Percentiles rank a stretch among this genome's conserved stretches.
Conservation (phyloP, 2,888 invertebrate genomes). For the Drosophila phalerata region DNA sequence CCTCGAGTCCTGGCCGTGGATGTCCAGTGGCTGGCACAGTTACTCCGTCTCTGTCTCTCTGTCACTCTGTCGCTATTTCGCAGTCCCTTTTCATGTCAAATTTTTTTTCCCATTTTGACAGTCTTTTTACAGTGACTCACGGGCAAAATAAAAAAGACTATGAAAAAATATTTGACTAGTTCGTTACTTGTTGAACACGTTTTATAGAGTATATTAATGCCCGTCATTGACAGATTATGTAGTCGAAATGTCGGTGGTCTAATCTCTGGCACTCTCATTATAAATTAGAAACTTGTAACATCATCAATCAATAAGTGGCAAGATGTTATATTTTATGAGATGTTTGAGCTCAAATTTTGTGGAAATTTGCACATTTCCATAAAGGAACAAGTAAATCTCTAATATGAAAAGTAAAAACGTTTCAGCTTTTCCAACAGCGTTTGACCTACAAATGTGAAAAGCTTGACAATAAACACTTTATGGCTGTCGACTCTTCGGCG, state of each 20-base stretch:
- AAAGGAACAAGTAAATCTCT: not conserved
- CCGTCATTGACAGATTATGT: constrained; percentile 26
- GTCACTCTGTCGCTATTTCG: constrained; percentile 20
- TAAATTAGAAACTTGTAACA: constrained; percentile 8
- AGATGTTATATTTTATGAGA: constrained; percentile 7
- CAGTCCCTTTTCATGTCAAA: constrained; percentile 39
- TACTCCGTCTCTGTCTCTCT: constrained; percentile 14
- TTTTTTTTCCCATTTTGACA: constrained; percentile 1
- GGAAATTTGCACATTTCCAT: not conserved
- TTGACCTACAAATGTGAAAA: constrained; percentile 43
- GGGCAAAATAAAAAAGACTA: not conserved
- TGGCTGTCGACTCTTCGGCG: constrained; percentile 70
- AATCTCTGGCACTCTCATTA: constrained; percentile 13
- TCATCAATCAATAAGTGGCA: constrained; percentile 51
- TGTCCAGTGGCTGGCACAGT: constrained; percentile 14
- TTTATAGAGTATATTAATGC: not conserved
- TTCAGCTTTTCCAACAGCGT: constrained; percentile 14
- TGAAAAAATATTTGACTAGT: constrained; percentile 11
- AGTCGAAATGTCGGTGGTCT: constrained; percentile 13
- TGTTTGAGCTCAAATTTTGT: constrained; percentile 1
- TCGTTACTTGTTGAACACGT: constrained; percentile 3
- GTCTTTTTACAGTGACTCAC: not conserved
- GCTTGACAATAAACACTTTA: constrained; percentile 68
- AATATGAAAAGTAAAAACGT: constrained; percentile 1
- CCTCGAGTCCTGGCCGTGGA: constrained; percentile 16